phyloP scores from a whole-genome alignment of 2,113 vertebrate species.

The Brachyhypopomus gauderio region DNA sequence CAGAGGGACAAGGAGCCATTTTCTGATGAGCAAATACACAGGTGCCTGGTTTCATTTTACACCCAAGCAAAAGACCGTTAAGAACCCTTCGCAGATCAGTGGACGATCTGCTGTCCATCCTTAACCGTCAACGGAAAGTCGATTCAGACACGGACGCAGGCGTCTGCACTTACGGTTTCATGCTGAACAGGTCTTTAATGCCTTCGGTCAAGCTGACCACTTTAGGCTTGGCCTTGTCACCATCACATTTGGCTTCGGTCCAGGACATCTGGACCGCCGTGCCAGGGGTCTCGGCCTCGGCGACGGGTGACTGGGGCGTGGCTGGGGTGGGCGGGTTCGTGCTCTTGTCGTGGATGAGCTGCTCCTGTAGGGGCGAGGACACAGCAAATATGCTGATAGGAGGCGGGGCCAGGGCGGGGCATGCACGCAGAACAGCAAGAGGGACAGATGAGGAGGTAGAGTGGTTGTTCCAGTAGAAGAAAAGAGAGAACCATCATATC shows the following conservation, averaged over 20 bases:
- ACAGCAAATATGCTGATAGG: slow-evolving; percentile 67
- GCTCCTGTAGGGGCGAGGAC: slow-evolving; percentile 81
- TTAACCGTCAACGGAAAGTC: neutral
- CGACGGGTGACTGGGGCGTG: slow-evolving; percentile 81
- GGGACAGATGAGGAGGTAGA: neutral
- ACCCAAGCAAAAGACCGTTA: neutral
- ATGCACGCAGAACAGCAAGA: slow-evolving; percentile 18
- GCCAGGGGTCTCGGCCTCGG: slow-evolving; percentile 82
- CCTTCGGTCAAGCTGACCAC: slow-evolving; percentile 86
- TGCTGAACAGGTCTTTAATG: slow-evolving; percentile 98
- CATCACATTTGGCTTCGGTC: slow-evolving; percentile 88
- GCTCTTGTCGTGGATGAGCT: slow-evolving; percentile 94
- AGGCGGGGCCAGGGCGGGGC: slow-evolving; percentile 25
- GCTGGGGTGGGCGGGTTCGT: slow-evolving; percentile 83
- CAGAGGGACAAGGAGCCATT: slow-evolving; percentile 24
- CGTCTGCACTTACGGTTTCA: slow-evolving; percentile 88
- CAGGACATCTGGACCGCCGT: slow-evolving; percentile 97
- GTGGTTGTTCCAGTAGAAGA: neutral
- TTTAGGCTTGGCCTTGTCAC: slow-evolving; percentile 88
- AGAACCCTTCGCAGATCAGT: neutral
- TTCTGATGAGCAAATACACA: slow-evolving; percentile 25
- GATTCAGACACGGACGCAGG: neutral
- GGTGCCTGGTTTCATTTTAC: neutral
- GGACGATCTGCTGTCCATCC: neutral
- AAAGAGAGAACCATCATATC: slow-evolving; percentile 4